Percentiles rank a stretch among this genome's conserved stretches.
Evolutionary conservation across 92 coral and sea anemone genomes (phyloP).

Genomic region (Porites rus): DNA sequence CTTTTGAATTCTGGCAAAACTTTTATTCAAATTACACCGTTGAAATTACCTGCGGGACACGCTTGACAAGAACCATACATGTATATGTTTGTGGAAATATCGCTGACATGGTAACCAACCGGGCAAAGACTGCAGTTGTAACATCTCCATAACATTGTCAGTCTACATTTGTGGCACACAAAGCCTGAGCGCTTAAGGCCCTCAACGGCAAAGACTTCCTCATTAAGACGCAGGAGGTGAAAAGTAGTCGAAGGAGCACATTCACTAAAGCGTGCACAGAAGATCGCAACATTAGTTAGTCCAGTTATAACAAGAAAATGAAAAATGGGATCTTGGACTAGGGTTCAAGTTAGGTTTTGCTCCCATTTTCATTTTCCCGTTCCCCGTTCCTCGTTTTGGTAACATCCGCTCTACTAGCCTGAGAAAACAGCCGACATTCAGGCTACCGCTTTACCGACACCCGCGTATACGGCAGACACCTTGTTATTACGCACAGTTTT

Average conservation of each 20-base stretch:
- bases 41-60: neutral
- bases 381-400: too few species aligned
- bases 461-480: too few species aligned
- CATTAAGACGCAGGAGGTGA: neutral
- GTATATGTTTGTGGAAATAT: neutral
- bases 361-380: too few species aligned
- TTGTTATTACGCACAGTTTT: too few species aligned
- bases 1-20: too few species aligned
- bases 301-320: neutral
- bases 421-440: too few species aligned
- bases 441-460: too few species aligned
- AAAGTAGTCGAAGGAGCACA: slow-evolving; percentile 38
- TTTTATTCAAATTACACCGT: too few species aligned
- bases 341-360: too few species aligned
- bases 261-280: slow-evolving; percentile 34
- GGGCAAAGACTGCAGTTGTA: slow-evolving; percentile 5
- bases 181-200: neutral
- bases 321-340: neutral
- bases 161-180: neutral
- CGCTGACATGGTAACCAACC: neutral
- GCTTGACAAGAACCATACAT: neutral
- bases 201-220: neutral
- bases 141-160: neutral
- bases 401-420: too few species aligned
- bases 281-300: slow-evolving; percentile 12